Base-by-base conservation (phyloP, 2,888 invertebrate genomes). In the Agriotes lineatus region DNA sequence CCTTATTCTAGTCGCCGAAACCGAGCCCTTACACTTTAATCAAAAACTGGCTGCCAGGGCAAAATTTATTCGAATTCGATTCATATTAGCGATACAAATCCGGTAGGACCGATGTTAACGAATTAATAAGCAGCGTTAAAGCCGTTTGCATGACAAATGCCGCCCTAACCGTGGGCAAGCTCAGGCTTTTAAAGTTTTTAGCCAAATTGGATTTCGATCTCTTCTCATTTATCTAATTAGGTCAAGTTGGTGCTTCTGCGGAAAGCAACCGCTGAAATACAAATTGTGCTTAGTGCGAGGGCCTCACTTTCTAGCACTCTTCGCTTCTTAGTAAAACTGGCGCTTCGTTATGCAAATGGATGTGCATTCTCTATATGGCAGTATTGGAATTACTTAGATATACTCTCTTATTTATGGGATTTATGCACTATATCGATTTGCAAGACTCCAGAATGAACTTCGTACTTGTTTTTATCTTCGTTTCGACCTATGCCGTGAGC, bases 181-280 rank as follows among this genome's bases (percentile, higher is more conserved):
- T 3, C 52, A 39, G 7, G 50, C 58, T 65, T 57, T 65, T 39
- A 65, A 58, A 65, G 58, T 54, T 58, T 58, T 48, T 58, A 58
- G 48, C 25, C 14, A 58, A 65, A 65, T 58, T 58, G 37, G 58
- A 58, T 58, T 65, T 65, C 65, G 44, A 64, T 48, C 20, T 65
- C 37, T 58, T 30, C 48, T 58, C 65, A 30, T 65, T 57, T 44
- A 64, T 57, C 54, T 48, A 64, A 57, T 57, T 56, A 64, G 44
- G 54, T 45, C 33, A 57, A 44, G 57, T 56, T 44, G 22, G 44
- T 54, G 39, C 54, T 22, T 62, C 42, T 33, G 30, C 44, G 25
- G 9, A 63, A 63, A 18, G 33, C 20, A 20, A 57, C 57, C 39
- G 14, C 57, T 39, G 54, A 57, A 57, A 57, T 39, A 57, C 57